Conservation (phyloP, 1,140 invertebrate species). For the Lerema accius region DNA sequence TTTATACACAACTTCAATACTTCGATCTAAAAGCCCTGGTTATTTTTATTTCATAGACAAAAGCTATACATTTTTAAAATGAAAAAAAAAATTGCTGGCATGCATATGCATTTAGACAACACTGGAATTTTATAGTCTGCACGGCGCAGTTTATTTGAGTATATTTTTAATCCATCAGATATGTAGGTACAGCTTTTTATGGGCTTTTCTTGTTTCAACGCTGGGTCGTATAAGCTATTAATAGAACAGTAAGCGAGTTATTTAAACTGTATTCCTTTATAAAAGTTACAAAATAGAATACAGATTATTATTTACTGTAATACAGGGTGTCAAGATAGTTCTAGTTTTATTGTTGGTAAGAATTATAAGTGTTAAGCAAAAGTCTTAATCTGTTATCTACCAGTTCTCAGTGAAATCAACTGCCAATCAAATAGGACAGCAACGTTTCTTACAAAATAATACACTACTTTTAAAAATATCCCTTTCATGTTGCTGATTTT, state of each 20-base stretch:
- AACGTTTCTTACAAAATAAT: too few species aligned
- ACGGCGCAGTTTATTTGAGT: slow-evolving; percentile 9
- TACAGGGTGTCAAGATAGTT: too few species aligned
- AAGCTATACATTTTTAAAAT: slow-evolving; percentile 2
- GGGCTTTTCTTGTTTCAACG: slow-evolving; percentile 15
- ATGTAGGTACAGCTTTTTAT: slow-evolving; percentile 17
- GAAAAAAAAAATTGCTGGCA: slow-evolving; percentile 6
- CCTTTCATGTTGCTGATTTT: not conserved
- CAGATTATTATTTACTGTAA: too few species aligned
- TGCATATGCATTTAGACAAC: slow-evolving; percentile 20
- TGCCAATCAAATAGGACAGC: too few species aligned
- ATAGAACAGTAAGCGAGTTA: not conserved
- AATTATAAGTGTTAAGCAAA: too few species aligned
- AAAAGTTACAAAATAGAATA: not conserved
- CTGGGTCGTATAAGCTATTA: slow-evolving; percentile 9
- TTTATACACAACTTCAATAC: too few species aligned
- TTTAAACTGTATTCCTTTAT: not conserved
- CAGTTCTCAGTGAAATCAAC: too few species aligned
- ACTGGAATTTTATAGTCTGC: slow-evolving; percentile 16
- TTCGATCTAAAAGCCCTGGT: not conserved
- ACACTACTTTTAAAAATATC: too few species aligned
- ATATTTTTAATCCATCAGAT: slow-evolving; percentile 25
- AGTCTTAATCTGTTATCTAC: too few species aligned
- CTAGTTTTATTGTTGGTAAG: too few species aligned
- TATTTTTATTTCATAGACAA: not conserved